Conservation (phyloP, 2,888 invertebrate species). For the Cyrtodaria siliqua region DNA sequence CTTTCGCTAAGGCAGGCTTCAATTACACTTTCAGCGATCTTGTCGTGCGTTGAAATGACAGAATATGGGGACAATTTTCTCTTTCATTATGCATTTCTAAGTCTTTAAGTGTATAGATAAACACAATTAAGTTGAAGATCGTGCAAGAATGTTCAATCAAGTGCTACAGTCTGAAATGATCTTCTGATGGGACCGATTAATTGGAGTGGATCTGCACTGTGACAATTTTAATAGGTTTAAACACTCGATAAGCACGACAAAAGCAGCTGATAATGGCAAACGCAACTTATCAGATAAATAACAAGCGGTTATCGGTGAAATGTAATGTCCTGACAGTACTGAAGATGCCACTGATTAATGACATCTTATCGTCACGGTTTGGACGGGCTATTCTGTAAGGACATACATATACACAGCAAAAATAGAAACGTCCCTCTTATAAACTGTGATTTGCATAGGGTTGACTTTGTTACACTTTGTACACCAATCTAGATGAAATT, state of each 20-base stretch:
- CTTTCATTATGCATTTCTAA: conserved; percentile 16
- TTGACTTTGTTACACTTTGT: too few relatives aligned
- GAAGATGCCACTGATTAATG: too few relatives aligned
- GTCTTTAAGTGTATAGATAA: conserved; percentile 29
- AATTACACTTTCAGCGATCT: conserved; percentile 13
- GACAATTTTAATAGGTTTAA: conserved; percentile 6
- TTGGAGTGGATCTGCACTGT: background rate
- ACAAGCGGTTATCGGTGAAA: too few relatives aligned
- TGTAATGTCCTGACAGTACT: too few relatives aligned
- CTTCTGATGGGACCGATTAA: conserved; percentile 1
- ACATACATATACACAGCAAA: too few relatives aligned
- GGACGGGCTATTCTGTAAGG: too few relatives aligned
- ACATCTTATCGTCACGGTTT: too few relatives aligned
- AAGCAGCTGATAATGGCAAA: background rate
- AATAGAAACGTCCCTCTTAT: too few relatives aligned
- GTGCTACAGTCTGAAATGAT: background rate
- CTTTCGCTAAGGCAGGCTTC: conserved; percentile 15
- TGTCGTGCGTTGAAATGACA: background rate
- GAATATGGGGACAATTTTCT: background rate
- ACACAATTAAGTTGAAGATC: conserved; percentile 39
- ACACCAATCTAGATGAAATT: too few relatives aligned
- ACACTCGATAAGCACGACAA: conserved; percentile 11
- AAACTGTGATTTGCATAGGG: too few relatives aligned
- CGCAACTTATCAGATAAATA: conserved; percentile 5
- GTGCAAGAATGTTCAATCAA: conserved; percentile 23